Evolutionary conservation across 2,888 invertebrate species (phyloP).

Genomic region (Rhingia rostrata): DNA sequence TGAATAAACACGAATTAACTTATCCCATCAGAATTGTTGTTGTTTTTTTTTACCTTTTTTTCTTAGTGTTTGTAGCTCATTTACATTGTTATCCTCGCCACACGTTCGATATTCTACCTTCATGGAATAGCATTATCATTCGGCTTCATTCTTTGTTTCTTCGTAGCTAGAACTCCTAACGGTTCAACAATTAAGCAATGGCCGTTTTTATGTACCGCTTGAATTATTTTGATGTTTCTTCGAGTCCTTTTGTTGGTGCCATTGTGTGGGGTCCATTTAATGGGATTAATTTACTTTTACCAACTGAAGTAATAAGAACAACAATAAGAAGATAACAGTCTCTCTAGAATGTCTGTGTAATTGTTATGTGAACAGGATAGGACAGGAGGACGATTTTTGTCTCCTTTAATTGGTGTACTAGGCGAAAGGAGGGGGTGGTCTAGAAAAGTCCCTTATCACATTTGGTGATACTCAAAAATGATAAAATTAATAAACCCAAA

Average conservation of each 20-base stretch:
- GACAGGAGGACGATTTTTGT: not conserved
- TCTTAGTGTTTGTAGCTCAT: conserved; percentile 32
- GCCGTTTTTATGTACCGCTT: conserved; percentile 64
- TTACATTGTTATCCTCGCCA: conserved; percentile 59
- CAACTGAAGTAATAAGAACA: conserved; percentile 50
- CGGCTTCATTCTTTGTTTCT: conserved; percentile 9
- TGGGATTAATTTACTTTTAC: conserved; percentile 64
- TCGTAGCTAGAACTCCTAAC: conserved; percentile 55
- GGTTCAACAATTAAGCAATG: conserved; percentile 69
- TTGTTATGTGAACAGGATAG: conserved; percentile 20
- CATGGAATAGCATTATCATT: conserved; percentile 2
- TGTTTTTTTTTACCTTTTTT: conserved; percentile 2
- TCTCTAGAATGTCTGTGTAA: conserved; percentile 34
- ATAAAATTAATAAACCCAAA: conserved; percentile 58
- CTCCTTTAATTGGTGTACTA: conserved; percentile 32
- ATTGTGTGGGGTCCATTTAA: conserved; percentile 51
- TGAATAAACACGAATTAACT: conserved; percentile 59
- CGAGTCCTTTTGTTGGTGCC: conserved; percentile 43
- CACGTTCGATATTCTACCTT: conserved; percentile 23
- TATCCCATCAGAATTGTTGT: conserved; percentile 10
- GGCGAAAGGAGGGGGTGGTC: too few relatives aligned
- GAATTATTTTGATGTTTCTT: conserved; percentile 69
- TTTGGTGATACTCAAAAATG: conserved; percentile 44
- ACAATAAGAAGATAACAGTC: conserved; percentile 31
- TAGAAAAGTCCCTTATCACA: conserved; percentile 9